Evolutionary conservation across 2,797 vertebrate genomes (phyloP).

Genomic region (Sternarchorhynchus goeldii): DNA sequence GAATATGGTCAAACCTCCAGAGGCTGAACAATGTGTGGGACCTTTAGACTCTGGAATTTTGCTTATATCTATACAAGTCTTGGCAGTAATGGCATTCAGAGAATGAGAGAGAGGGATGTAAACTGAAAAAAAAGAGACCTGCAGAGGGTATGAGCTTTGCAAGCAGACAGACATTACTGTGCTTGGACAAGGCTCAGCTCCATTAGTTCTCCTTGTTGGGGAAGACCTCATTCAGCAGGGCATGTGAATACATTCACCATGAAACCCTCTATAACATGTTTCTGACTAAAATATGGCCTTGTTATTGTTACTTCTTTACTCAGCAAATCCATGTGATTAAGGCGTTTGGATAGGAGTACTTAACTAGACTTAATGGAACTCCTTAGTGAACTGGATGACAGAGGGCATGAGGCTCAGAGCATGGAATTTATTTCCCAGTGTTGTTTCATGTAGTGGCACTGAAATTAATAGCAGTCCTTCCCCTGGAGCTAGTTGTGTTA

Average conservation of each 20-base stretch:
- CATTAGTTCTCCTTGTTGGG: constrained; percentile 26
- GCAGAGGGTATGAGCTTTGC: neutral
- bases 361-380: neutral
- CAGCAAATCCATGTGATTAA: constrained; percentile 42
- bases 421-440: constrained; percentile 16
- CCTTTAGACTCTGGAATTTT: constrained; percentile 32
- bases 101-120: constrained; percentile 21
- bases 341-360: constrained; percentile 35
- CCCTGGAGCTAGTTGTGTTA: constrained; percentile 22
- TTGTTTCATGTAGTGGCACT: constrained; percentile 12
- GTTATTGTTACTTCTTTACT: constrained; percentile 46
- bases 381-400: constrained; percentile 12
- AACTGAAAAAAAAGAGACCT: neutral
- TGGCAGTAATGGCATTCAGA: constrained; percentile 33
- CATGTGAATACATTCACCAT: constrained; percentile 43
- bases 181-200: constrained; percentile 13
- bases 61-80: constrained; percentile 32
- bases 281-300: constrained; percentile 31
- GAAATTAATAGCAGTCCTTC: constrained; percentile 39
- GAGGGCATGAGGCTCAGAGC: neutral
- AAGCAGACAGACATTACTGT: neutral
- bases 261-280: constrained; percentile 25
- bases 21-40: constrained; percentile 44
- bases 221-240: constrained; percentile 31
- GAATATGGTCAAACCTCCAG: constrained; percentile 33